Evolutionary conservation across 2,797 vertebrate species (phyloP).

Genomic region (Gymnocypris eckloni): DNA sequence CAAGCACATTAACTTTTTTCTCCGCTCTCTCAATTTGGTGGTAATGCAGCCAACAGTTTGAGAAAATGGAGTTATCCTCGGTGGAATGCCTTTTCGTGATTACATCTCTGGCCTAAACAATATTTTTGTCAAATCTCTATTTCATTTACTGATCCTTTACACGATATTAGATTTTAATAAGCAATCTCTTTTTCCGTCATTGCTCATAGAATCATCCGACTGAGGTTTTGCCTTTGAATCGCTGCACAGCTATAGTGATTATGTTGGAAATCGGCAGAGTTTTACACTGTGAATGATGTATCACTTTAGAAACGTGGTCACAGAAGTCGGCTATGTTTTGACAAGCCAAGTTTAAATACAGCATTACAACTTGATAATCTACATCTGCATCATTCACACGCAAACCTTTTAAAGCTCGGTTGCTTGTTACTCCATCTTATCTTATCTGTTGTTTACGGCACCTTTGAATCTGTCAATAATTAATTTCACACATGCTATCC

Average conservation of each 20-base stretch:
- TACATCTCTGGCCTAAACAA: slow-evolving; percentile 49
- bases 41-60: slow-evolving; percentile 42
- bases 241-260: not conserved
- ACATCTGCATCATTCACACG: slow-evolving; percentile 10
- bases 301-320: slow-evolving; percentile 15
- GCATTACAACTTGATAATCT: slow-evolving; percentile 22
- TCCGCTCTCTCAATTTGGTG: slow-evolving; percentile 45
- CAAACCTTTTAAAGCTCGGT: not conserved
- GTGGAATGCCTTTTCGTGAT: slow-evolving; percentile 36
- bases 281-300: not conserved
- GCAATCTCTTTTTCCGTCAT: slow-evolving; percentile 39
- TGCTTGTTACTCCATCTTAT: slow-evolving; percentile 8
- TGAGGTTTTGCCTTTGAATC: slow-evolving; percentile 7
- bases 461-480: slow-evolving; percentile 50
- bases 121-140: slow-evolving; percentile 55
- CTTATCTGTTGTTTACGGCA: slow-evolving; percentile 13
- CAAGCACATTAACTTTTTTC: slow-evolving; percentile 64
- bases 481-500: slow-evolving; percentile 32
- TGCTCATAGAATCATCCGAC: slow-evolving; percentile 57
- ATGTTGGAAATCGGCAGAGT: not conserved
- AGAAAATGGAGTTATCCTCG: slow-evolving; percentile 45
- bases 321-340: slow-evolving; percentile 9
- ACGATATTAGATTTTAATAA: slow-evolving; percentile 43
- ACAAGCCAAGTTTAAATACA: slow-evolving; percentile 8
- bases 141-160: slow-evolving; percentile 63